Conservation (phyloP, 2,888 invertebrate genomes). For the Xylocampa areola region DNA sequence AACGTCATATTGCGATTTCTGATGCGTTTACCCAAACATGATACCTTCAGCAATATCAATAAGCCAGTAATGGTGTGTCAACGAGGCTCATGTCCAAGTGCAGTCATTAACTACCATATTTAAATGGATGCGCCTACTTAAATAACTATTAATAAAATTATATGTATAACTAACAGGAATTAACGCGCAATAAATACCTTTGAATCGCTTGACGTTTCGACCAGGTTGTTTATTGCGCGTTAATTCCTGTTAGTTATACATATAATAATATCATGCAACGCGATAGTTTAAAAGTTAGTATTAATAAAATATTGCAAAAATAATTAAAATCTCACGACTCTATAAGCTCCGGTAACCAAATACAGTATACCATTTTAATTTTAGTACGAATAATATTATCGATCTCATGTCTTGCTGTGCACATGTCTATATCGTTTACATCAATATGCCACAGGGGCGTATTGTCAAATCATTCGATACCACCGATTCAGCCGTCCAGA, state of each 20-base stretch:
- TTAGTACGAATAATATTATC: conserved; percentile 40
- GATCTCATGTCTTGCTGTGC: conserved; percentile 50
- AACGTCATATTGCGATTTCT: background rate
- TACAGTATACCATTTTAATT: conserved; percentile 37
- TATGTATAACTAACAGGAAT: no score
- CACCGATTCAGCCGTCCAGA: conserved; percentile 30
- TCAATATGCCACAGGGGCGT: conserved; percentile 42
- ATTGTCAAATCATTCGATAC: conserved; percentile 55
- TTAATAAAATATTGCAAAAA: background rate
- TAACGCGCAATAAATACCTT: no score
- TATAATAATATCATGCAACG: no score
- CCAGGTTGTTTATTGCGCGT: no score
- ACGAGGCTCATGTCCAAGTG: background rate
- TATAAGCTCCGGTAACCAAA: conserved; percentile 33
- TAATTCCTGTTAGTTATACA: no score
- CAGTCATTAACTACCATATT: background rate
- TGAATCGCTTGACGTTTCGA: no score
- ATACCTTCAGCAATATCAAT: no score
- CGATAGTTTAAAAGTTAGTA: no score
- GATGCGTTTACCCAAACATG: background rate
- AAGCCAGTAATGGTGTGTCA: background rate
- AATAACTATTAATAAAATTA: no score
- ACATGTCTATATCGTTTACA: conserved; percentile 52
- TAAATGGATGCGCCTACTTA: background rate
- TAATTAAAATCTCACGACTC: conserved; percentile 7